These are phyloP conservation scores for Cheilinus undulatus DNA, from an alignment of 2,113 vertebrate genomes.

Conservation along the genomic window DNA sequence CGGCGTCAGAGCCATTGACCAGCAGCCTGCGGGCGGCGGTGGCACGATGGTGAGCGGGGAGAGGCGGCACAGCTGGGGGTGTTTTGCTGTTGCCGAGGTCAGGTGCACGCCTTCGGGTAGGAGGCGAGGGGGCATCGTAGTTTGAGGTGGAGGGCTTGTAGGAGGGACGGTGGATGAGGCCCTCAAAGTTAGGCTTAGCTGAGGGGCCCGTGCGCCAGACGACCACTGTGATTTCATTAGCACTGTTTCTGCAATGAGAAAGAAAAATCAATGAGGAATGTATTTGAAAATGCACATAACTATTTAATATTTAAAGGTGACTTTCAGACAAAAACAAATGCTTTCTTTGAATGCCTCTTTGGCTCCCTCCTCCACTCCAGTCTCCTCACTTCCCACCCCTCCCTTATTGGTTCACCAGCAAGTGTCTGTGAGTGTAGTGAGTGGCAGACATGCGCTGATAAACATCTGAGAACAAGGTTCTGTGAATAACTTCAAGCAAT, in stretches of 20 bases:
- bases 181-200: constrained; percentile 86
- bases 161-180: constrained; percentile 88
- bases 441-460: too few species aligned
- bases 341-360: too few species aligned
- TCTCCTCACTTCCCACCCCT: too few species aligned
- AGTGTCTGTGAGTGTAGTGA: too few species aligned
- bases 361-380: too few species aligned
- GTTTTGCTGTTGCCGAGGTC: constrained; percentile 81
- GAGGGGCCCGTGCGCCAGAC: constrained; percentile 92
- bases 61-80: constrained; percentile 73
- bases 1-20: constrained; percentile 80
- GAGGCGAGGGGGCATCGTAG: constrained; percentile 87
- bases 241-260: constrained; percentile 86
- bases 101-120: constrained; percentile 80
- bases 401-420: too few species aligned
- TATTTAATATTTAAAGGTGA: too few species aligned
- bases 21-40: constrained; percentile 87
- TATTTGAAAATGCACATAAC: too few species aligned
- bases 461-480: too few species aligned
- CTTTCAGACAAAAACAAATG: too few species aligned
- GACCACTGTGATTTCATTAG: constrained; percentile 90
- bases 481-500: too few species aligned
- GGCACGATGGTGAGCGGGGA: constrained; percentile 86
- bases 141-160: constrained; percentile 86
- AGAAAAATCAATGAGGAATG: not conserved